phyloP scores from a whole-genome alignment of 2,113 vertebrate species.

The Seriola rivoliana region DNA sequence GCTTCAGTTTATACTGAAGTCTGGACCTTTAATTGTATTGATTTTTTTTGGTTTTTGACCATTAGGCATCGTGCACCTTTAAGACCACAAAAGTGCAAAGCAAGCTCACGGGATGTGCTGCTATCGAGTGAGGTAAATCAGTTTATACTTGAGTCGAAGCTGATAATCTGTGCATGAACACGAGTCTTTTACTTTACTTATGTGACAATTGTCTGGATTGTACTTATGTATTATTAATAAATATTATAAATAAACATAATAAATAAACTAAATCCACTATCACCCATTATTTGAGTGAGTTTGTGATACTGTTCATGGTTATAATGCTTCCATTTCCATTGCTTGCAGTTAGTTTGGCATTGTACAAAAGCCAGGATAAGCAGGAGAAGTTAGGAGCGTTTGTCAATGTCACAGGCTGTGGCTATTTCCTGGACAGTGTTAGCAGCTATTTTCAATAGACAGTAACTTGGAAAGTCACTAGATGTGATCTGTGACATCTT shows the following conservation, averaged over 20 bases:
- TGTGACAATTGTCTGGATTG: no score
- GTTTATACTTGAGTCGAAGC: background rate
- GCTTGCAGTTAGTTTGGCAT: no score
- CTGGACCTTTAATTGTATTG: background rate
- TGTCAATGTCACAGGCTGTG: background rate
- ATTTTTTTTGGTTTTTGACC: background rate
- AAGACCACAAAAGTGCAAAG: background rate
- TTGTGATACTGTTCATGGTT: no score
- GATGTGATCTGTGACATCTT: background rate
- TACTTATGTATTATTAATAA: no score
- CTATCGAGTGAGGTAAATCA: background rate
- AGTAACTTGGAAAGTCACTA: background rate
- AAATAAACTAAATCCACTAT: no score
- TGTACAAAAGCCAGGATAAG: no score
- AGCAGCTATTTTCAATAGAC: background rate
- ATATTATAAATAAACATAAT: no score
- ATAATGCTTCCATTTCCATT: no score
- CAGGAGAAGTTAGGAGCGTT: background rate
- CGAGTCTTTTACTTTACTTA: no score
- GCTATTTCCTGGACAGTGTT: background rate
- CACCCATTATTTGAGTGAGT: no score
- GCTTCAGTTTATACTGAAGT: background rate
- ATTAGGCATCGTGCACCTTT: background rate
- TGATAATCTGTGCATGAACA: no score
- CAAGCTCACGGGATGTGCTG: background rate